Evolutionary conservation across 2,888 invertebrate genomes (phyloP).

Genomic region (Eudasyphora cyanicolor): DNA sequence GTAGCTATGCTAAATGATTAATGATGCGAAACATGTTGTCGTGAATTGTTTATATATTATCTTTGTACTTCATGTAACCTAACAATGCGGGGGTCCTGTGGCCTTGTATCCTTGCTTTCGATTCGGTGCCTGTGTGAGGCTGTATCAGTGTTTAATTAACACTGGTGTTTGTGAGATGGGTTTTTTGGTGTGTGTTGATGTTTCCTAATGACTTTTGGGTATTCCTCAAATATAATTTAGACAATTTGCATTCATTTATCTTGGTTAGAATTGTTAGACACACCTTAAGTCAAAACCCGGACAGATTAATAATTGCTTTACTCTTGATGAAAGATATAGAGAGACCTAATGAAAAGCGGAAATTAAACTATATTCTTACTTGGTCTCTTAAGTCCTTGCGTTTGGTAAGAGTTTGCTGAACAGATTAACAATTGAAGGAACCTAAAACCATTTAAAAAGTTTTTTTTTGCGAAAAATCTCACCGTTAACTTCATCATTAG

Average conservation of each 20-base stretch:
- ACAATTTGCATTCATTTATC: not conserved
- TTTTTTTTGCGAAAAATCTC: too few species aligned
- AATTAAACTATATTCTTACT: not conserved
- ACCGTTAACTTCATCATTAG: too few species aligned
- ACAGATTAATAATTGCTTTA: not conserved
- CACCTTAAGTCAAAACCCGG: not conserved
- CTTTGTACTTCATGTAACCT: not conserved
- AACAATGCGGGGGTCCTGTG: not conserved
- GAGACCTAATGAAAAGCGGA: not conserved
- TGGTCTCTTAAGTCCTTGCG: too few species aligned
- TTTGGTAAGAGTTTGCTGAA: not conserved
- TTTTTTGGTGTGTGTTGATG: not conserved
- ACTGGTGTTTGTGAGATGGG: not conserved
- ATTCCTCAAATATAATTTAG: not conserved
- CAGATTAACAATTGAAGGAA: not conserved
- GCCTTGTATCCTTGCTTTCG: not conserved
- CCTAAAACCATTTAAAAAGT: not conserved
- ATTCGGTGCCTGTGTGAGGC: not conserved
- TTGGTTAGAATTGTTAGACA: not conserved
- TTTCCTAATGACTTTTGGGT: not conserved
- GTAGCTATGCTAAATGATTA: not conserved
- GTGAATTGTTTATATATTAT: not conserved
- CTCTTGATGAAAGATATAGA: not conserved
- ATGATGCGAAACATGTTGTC: not conserved
- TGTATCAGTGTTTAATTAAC: not conserved